These are phyloP conservation scores for Chrysochloris asiatica DNA, from an alignment of 2,113 vertebrate genomes.

Conservation along the genomic window DNA sequence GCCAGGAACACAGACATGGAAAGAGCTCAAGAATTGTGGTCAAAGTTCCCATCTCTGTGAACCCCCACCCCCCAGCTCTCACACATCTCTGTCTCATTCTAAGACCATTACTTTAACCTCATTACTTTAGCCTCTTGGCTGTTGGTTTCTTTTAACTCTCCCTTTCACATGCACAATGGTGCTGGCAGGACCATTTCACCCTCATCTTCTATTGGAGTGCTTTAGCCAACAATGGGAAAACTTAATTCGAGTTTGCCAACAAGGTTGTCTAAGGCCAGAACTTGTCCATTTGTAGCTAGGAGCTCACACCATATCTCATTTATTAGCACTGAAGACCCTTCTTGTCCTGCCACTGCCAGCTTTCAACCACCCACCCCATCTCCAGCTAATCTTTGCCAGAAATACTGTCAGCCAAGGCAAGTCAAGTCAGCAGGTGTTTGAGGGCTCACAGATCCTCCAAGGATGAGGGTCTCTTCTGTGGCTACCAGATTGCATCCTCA, in stretches of 20 bases:
- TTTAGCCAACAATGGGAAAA: background rate
- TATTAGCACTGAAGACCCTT: background rate
- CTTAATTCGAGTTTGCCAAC: background rate
- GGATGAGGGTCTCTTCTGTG: conserved; percentile 36
- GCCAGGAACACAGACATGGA: background rate
- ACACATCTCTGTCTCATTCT: background rate
- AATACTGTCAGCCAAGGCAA: conserved; percentile 24
- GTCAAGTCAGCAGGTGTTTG: conserved; percentile 56
- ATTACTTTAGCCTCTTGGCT: background rate
- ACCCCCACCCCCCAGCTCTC: background rate
- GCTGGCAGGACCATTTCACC: background rate
- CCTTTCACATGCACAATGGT: background rate
- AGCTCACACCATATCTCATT: background rate
- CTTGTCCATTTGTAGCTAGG: background rate
- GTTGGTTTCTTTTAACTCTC: background rate
- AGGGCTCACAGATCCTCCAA: conserved; percentile 8
- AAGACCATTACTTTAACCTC: background rate
- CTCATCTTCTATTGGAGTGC: background rate
- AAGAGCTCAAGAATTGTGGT: background rate
- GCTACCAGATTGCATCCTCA: conserved; percentile 65
- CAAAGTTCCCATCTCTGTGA: background rate
- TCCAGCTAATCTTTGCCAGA: conserved; percentile 46
- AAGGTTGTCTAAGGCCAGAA: background rate
- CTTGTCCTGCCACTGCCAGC: background rate
- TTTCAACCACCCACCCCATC: conserved; percentile 3